Conservation (phyloP, 2,888 invertebrate species). For the Synergus umbraculus region DNA sequence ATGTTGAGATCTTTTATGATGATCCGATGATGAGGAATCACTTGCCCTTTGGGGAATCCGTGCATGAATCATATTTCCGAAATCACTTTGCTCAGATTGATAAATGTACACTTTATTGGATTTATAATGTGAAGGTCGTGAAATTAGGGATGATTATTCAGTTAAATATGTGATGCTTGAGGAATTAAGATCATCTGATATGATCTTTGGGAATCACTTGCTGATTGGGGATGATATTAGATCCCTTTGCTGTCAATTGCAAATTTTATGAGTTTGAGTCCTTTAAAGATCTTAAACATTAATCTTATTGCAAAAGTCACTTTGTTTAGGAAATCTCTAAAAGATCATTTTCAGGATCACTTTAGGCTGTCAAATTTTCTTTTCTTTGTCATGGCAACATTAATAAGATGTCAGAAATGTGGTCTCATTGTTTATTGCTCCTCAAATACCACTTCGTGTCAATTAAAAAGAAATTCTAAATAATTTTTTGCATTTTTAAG, state of each 20-base stretch:
- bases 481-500: background rate
- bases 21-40: constrained; percentile 9
- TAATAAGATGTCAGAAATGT: background rate
- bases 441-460: too few species aligned
- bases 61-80: background rate
- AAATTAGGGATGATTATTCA: background rate
- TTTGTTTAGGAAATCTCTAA: background rate
- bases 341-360: background rate
- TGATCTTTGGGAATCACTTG: background rate
- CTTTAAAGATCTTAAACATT: background rate
- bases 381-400: background rate
- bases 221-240: background rate
- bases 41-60: constrained; percentile 16
- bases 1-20: constrained; percentile 24
- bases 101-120: background rate
- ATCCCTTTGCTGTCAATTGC: background rate
- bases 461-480: background rate
- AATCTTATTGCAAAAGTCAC: background rate
- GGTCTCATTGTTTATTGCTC: background rate
- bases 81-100: background rate
- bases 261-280: background rate
- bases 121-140: background rate
- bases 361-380: background rate
- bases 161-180: background rate
- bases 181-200: background rate